Evolutionary conservation across 2,113 vertebrate species (phyloP).

Genomic region (Okapia johnstoni): DNA sequence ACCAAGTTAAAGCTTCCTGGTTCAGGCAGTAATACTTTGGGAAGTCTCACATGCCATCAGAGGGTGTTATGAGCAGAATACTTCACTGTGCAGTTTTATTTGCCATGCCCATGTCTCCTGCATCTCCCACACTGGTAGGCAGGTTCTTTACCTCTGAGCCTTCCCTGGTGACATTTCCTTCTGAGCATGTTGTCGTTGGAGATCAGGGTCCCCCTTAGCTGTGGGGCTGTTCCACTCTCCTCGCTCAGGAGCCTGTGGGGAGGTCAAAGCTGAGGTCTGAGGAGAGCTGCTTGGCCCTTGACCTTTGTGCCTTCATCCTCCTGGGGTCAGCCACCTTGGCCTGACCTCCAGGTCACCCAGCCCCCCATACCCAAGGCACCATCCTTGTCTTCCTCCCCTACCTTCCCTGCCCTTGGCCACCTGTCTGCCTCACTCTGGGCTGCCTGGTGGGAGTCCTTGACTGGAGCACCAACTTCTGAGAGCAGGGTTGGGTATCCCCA

Average conservation of each 20-base stretch:
- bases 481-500: background rate
- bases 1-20: background rate
- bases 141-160: background rate
- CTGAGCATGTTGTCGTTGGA: background rate
- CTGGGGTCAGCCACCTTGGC: background rate
- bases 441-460: background rate
- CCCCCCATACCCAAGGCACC: background rate
- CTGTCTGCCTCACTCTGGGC: background rate
- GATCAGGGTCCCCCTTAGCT: background rate
- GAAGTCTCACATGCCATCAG: background rate
- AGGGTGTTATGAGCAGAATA: background rate
- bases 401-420: background rate
- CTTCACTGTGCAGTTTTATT: background rate
- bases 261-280: background rate
- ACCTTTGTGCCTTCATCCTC: background rate
- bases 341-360: background rate
- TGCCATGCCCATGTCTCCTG: background rate
- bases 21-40: background rate
- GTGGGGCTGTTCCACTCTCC: no score
- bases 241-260: background rate
- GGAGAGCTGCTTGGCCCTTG: background rate
- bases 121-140: background rate
- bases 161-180: background rate
- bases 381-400: no score
- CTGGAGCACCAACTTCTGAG: background rate